phyloP scores from a whole-genome alignment of 2,113 vertebrate species.

The Hiodon alosoides region DNA sequence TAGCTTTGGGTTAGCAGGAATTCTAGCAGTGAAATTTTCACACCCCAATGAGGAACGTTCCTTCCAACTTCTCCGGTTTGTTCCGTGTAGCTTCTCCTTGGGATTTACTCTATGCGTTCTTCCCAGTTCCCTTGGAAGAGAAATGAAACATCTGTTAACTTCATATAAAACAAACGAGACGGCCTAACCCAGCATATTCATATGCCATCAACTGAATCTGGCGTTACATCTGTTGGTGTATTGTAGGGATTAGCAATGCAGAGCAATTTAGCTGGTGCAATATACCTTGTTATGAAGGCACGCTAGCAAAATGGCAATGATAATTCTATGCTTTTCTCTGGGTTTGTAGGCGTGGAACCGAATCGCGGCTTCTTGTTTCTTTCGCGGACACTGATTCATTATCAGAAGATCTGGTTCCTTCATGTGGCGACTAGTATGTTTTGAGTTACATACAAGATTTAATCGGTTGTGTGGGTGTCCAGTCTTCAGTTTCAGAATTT shows the following conservation, averaged over 20 bases:
- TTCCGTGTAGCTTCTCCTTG: conserved; percentile 2
- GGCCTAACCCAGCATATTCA: neutral
- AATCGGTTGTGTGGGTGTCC: neutral
- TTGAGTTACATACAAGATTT: conserved; percentile 11
- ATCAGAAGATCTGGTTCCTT: neutral
- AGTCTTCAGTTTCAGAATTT: conserved; percentile 14
- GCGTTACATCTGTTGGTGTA: too few species aligned
- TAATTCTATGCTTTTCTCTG: too few species aligned
- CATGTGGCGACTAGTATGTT: conserved; percentile 7
- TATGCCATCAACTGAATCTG: too few species aligned
- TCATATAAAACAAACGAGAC: neutral
- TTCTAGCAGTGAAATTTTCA: neutral
- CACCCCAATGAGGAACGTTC: neutral
- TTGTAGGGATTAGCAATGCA: too few species aligned
- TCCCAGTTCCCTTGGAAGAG: conserved; percentile 1
- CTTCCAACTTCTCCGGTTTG: neutral
- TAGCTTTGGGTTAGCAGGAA: too few species aligned
- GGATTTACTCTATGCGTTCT: neutral
- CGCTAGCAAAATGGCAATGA: too few species aligned
- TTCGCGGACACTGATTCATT: neutral
- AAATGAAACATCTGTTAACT: neutral
- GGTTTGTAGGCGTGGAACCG: neutral
- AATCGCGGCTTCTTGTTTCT: neutral
- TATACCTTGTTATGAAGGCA: too few species aligned
- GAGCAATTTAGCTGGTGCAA: too few species aligned